Conservation (phyloP, 2,797 vertebrate genomes). For the Echiichthys vipera region DNA sequence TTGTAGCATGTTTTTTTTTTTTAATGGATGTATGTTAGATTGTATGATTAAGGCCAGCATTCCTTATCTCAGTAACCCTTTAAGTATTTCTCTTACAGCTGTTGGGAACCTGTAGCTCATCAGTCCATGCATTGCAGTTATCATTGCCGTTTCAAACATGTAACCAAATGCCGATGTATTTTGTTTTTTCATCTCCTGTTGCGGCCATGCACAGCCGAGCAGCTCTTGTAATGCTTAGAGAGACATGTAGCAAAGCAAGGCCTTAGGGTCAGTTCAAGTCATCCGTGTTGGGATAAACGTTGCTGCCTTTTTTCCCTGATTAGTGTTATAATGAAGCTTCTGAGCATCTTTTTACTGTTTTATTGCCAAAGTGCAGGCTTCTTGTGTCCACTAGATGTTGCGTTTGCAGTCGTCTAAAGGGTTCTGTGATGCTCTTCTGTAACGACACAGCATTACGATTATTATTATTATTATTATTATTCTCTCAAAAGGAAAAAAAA, state of each 20-base stretch:
- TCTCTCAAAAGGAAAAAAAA: conserved; percentile 80
- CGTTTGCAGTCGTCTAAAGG: conserved; percentile 83
- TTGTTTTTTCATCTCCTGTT: conserved; percentile 87
- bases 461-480: conserved; percentile 80
- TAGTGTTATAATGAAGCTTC: conserved; percentile 89
- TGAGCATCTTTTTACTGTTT: conserved; percentile 83
- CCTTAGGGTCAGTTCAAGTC: conserved; percentile 86
- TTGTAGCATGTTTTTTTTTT: conserved; percentile 90
- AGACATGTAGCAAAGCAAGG: conserved; percentile 90
- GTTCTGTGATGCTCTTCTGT: conserved; percentile 86
- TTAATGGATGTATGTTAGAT: conserved; percentile 93
- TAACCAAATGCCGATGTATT: conserved; percentile 90
- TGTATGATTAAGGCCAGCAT: conserved; percentile 94
- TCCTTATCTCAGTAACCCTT: conserved; percentile 94
- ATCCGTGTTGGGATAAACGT: conserved; percentile 89
- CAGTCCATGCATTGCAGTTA: conserved; percentile 85
- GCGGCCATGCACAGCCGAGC: conserved; percentile 73
- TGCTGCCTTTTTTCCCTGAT: conserved; percentile 84
- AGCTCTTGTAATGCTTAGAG: conserved; percentile 90
- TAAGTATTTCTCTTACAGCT: conserved; percentile 89
- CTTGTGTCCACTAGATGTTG: conserved; percentile 82
- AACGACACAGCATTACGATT: conserved; percentile 80
- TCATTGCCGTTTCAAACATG: conserved; percentile 90
- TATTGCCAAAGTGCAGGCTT: conserved; percentile 90
- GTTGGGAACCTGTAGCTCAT: conserved; percentile 92